Conservation (phyloP, 2,888 invertebrate genomes). For the Strigamia transsilvanica region DNA sequence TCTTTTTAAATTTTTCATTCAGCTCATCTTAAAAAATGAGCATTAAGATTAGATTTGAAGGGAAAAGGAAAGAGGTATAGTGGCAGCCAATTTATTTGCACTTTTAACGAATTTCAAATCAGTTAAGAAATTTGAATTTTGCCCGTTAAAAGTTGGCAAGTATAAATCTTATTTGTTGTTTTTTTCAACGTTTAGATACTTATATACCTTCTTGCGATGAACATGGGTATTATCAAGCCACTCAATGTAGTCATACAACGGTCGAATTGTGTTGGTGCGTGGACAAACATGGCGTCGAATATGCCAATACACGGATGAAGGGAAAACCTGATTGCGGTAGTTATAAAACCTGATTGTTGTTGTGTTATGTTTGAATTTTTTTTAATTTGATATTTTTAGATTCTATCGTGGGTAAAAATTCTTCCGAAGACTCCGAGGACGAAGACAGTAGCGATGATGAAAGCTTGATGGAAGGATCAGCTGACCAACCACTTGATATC, state of each 20-base stretch:
- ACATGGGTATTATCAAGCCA: conserved; percentile 84
- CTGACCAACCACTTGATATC: conserved; percentile 54
- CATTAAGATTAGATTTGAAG: conserved; percentile 32
- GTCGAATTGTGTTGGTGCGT: conserved; percentile 93
- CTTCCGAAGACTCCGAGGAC: background rate
- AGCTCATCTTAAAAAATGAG: conserved; percentile 35
- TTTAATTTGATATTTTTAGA: background rate
- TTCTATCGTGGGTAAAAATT: conserved; percentile 38
- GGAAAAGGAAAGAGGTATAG: background rate
- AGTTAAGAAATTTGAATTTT: no score
- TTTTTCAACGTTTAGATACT: conserved; percentile 68
- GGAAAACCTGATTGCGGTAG: conserved; percentile 82
- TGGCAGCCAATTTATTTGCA: background rate
- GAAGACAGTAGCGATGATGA: conserved; percentile 53
- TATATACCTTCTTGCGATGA: conserved; percentile 85
- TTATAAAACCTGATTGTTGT: conserved; percentile 61
- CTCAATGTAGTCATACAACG: conserved; percentile 82
- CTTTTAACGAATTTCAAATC: conserved; percentile 9
- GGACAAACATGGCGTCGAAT: conserved; percentile 88
- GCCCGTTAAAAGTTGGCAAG: no score
- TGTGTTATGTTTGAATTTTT: background rate
- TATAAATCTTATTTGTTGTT: no score
- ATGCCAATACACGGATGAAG: conserved; percentile 81
- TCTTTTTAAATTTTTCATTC: background rate
- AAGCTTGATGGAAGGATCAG: conserved; percentile 52